Conservation (phyloP, 2,113 vertebrate genomes). For the Arothron firmamentum region DNA sequence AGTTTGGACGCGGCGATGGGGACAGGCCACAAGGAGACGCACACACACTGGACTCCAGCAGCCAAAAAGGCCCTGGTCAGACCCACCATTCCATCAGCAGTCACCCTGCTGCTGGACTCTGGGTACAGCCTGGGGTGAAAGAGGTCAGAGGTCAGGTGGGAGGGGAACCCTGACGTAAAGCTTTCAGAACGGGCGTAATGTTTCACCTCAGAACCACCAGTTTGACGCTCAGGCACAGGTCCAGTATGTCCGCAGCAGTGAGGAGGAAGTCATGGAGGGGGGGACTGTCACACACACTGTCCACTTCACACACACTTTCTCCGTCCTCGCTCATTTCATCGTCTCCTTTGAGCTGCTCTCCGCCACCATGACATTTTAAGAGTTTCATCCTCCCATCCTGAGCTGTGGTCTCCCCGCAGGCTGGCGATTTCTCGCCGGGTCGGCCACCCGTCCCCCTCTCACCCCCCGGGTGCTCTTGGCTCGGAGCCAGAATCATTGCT, state of each 20-base stretch:
- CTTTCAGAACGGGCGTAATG: not conserved
- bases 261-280: conserved; percentile 92
- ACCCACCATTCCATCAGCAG: conserved; percentile 86
- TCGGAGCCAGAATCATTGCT: conserved; percentile 85
- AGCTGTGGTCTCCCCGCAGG: not conserved
- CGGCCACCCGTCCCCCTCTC: not conserved
- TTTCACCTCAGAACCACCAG: conserved; percentile 84
- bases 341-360: conserved; percentile 76
- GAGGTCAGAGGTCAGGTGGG: not conserved
- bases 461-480: conserved; percentile 56
- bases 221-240: conserved; percentile 83
- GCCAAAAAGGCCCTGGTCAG: conserved; percentile 90
- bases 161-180: not conserved
- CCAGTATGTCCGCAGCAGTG: conserved; percentile 89
- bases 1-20: conserved; percentile 87
- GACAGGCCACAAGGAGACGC: conserved; percentile 89
- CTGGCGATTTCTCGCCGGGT: conserved; percentile 24
- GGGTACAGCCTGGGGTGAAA: conserved; percentile 76
- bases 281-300: conserved; percentile 86
- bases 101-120: conserved; percentile 84
- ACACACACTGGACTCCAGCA: conserved; percentile 88
- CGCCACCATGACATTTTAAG: conserved; percentile 81
- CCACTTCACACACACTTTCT: conserved; percentile 84
- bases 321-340: conserved; percentile 83
- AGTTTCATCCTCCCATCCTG: conserved; percentile 59